Evolutionary conservation across 92 coral and sea anemone genomes (phyloP).

Genomic region (Hydrozoanthus gracilis): DNA sequence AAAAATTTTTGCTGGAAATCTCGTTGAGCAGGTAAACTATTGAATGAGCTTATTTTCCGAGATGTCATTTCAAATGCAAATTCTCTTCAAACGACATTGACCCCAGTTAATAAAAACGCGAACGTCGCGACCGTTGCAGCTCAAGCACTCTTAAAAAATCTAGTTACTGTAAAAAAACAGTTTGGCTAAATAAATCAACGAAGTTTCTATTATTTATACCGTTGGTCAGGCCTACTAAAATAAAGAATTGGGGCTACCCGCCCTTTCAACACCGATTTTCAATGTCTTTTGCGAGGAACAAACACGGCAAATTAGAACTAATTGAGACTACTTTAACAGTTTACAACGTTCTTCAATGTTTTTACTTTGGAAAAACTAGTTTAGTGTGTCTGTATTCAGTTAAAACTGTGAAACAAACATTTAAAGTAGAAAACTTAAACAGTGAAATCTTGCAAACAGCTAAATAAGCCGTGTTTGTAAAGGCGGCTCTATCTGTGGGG

Average conservation of each 20-base stretch:
- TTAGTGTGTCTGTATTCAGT: conserved; percentile 60
- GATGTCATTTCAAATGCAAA: conserved; percentile 36
- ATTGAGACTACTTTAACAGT: conserved; percentile 73
- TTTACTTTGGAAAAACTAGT: conserved; percentile 63
- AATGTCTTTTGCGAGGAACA: conserved; percentile 70
- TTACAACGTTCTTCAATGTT: conserved; percentile 61
- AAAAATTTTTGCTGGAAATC: conserved; percentile 3
- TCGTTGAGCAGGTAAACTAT: background rate
- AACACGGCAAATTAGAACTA: conserved; percentile 73
- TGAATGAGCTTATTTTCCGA: conserved; percentile 18
- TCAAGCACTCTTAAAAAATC: background rate
- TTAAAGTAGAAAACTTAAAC: conserved; percentile 83
- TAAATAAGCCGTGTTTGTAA: conserved; percentile 85
- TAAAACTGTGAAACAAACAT: conserved; percentile 80
- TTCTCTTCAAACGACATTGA: conserved; percentile 39
- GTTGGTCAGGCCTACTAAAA: conserved; percentile 67
- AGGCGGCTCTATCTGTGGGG: conserved; percentile 73
- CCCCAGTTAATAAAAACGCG: background rate
- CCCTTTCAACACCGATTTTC: conserved; percentile 66
- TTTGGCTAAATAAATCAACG: conserved; percentile 20
- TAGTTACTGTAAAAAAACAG: background rate
- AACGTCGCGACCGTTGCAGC: background rate
- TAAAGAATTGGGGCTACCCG: conserved; percentile 57
- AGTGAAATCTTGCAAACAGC: conserved; percentile 83
- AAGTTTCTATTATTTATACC: conserved; percentile 58